Evolutionary conservation across 1,140 invertebrate species (phyloP).

Genomic region (Aphelinus atriplicis): DNA sequence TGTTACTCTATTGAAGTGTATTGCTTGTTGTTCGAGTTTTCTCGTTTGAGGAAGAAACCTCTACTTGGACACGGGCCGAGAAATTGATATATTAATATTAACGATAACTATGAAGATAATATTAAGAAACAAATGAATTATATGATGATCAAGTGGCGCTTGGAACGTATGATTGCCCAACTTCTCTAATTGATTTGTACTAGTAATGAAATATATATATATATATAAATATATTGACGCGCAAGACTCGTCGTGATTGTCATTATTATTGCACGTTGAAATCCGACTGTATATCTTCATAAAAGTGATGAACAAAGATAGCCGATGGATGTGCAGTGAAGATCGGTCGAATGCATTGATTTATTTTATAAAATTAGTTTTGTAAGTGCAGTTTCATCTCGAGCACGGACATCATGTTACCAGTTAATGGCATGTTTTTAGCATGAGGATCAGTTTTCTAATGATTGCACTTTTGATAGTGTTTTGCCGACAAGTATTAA

Average conservation of each 20-base stretch:
- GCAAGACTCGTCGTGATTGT: conserved; percentile 49
- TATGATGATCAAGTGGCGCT: conserved; percentile 37
- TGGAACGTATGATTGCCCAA: conserved; percentile 35
- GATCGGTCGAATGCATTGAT: conserved; percentile 3
- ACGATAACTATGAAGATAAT: conserved; percentile 33
- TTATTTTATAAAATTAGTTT: no score
- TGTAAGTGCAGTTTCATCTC: no score
- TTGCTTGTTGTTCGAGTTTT: conserved; percentile 25
- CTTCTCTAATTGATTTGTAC: conserved; percentile 52
- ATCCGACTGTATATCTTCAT: conserved; percentile 36
- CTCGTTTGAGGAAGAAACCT: conserved; percentile 8
- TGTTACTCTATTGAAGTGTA: neutral
- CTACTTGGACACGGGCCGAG: neutral
- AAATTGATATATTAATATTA: conserved; percentile 20
- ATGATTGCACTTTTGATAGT: no score
- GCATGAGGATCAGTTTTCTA: no score
- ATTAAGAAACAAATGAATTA: conserved; percentile 16
- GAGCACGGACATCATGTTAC: no score
- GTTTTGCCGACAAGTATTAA: no score
- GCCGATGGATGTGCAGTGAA: conserved; percentile 8
- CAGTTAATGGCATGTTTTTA: no score
- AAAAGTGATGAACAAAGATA: conserved; percentile 3
- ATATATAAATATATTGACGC: conserved; percentile 44
- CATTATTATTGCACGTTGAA: conserved; percentile 47
- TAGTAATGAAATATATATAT: conserved; percentile 46